These are phyloP conservation scores for Squalus acanthias DNA, from an alignment of 2,797 vertebrate genomes.

Conservation along the genomic window DNA sequence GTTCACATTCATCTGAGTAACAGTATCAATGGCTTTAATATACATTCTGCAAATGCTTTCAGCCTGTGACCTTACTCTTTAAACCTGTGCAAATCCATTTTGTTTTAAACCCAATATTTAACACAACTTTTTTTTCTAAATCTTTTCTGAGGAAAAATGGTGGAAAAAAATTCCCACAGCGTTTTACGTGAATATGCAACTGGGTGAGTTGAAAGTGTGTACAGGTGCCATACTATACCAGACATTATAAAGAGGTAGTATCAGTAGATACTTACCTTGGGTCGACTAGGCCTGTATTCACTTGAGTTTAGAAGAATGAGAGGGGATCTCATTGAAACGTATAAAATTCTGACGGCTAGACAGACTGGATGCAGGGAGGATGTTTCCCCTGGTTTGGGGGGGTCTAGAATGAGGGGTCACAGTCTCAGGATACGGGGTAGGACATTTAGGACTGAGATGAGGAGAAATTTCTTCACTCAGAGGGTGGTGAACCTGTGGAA, in stretches of 20 bases:
- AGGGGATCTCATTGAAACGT: too few relatives aligned
- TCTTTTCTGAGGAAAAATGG: not conserved
- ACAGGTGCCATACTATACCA: not conserved
- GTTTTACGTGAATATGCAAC: not conserved
- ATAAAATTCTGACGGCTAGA: too few relatives aligned
- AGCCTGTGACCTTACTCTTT: not conserved
- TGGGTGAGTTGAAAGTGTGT: not conserved
- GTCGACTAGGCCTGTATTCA: too few relatives aligned
- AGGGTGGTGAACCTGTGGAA: too few relatives aligned
- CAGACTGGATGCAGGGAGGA: too few relatives aligned
- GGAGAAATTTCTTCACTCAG: too few relatives aligned
- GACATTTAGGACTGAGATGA: too few relatives aligned
- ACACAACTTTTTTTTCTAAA: not conserved
- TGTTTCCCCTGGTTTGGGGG: too few relatives aligned
- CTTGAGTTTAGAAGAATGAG: too few relatives aligned
- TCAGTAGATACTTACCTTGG: not conserved
- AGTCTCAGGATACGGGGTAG: too few relatives aligned
- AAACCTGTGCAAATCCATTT: not conserved
- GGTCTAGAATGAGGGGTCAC: too few relatives aligned
- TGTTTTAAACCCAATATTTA: not conserved
- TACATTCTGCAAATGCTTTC: not conserved
- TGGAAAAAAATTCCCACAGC: too few relatives aligned
- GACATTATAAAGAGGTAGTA: not conserved
- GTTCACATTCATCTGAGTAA: not conserved
- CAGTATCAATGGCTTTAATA: not conserved